phyloP scores from a whole-genome alignment of 53 echinoderm and acorn worm species.

The Mesocentrotus franciscanus region DNA sequence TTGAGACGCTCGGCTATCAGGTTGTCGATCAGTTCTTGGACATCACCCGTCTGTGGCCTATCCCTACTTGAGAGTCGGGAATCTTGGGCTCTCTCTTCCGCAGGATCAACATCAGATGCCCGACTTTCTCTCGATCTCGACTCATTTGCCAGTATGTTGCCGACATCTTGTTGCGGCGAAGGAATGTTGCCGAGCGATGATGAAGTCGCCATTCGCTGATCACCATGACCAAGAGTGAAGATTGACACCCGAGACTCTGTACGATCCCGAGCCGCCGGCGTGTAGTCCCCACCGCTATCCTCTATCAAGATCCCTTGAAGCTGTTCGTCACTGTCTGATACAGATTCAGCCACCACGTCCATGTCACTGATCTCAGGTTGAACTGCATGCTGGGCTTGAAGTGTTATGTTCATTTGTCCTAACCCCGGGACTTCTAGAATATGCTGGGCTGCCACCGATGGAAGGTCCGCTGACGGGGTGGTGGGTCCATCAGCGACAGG shows the following conservation, averaged over 20 bases:
- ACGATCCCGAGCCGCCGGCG: neutral
- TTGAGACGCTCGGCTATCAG: conserved; percentile 36
- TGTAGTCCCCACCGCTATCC: conserved; percentile 59
- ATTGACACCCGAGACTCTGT: conserved; percentile 47
- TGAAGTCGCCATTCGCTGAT: neutral
- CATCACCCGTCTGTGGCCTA: neutral
- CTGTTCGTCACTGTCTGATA: neutral
- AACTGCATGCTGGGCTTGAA: neutral
- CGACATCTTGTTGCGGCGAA: neutral
- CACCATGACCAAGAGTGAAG: conserved; percentile 42
- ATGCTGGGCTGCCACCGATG: neutral
- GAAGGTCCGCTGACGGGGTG: neutral
- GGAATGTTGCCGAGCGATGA: neutral
- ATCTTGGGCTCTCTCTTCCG: neutral
- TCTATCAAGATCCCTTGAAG: neutral
- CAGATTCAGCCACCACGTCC: neutral
- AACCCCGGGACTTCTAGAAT: conserved; percentile 34
- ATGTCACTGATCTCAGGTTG: neutral
- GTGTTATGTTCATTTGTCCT: conserved; percentile 35
- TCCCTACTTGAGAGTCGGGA: neutral
- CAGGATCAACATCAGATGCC: neutral
- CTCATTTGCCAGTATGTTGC: neutral
- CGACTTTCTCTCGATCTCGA: neutral
- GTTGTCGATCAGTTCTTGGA: conserved; percentile 49
- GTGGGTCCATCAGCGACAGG: neutral